Percentiles rank a stretch among this genome's conserved stretches.
Conservation (phyloP, 2,113 vertebrate genomes). For the Aplodontia rufa region DNA sequence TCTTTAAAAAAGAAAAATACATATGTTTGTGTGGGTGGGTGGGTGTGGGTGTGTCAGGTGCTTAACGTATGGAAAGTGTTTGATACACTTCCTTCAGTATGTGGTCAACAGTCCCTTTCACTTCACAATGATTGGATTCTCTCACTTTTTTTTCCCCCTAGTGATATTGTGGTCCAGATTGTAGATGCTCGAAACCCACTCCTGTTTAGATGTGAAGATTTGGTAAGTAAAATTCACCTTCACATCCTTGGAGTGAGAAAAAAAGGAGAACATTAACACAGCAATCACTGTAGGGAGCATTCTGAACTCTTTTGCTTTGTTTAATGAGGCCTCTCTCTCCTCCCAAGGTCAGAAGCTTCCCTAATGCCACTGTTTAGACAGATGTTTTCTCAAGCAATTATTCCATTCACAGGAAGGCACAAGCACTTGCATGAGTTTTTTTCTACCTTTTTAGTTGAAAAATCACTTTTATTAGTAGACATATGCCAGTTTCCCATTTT, state of each 20-base stretch:
- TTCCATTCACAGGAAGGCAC: neutral
- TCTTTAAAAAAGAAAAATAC: too few relatives aligned
- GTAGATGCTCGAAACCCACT: constrained; percentile 96
- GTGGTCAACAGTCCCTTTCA: neutral
- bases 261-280: neutral
- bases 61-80: neutral
- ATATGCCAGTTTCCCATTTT: constrained; percentile 29
- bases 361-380: neutral
- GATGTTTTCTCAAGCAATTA: neutral
- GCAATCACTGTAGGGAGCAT: fast-evolving
- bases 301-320: neutral
- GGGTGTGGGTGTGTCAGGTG: too few relatives aligned
- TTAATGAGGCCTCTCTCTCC: neutral
- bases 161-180: constrained; percentile 97
- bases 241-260: neutral
- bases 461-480: constrained; percentile 18
- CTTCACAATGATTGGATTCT: neutral
- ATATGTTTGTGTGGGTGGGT: too few relatives aligned
- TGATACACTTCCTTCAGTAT: neutral
- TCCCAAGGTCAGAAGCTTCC: neutral
- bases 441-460: constrained; percentile 25
- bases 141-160: constrained; percentile 79
- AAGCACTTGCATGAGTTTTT: neutral
- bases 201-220: constrained; percentile 95
- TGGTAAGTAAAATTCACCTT: constrained; percentile 86